Conservation (phyloP, 2,113 vertebrate species). For the Tricholaema leucomelas region DNA sequence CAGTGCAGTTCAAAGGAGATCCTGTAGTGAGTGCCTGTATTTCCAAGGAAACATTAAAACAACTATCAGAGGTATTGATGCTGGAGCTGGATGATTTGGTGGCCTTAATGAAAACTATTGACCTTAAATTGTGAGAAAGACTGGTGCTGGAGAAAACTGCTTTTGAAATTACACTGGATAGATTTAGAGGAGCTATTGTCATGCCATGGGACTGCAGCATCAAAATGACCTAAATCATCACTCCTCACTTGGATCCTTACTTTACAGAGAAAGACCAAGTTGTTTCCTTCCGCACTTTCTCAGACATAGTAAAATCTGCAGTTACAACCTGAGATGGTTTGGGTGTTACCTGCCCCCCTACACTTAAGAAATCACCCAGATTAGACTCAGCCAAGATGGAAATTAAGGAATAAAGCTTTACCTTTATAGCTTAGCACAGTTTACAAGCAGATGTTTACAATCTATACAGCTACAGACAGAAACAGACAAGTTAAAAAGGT, state of each 20-base stretch:
- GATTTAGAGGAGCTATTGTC: neutral
- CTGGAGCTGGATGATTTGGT: neutral
- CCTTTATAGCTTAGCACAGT: too few species aligned
- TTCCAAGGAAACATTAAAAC: neutral
- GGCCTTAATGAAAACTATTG: neutral
- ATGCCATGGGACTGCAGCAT: neutral
- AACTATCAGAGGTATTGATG: rapidly evolving
- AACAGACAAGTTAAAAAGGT: too few species aligned
- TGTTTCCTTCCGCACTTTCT: neutral
- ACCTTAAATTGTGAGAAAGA: neutral
- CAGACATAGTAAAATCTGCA: neutral
- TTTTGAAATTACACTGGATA: neutral
- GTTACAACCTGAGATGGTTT: too few species aligned
- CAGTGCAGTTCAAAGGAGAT: neutral
- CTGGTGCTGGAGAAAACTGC: neutral
- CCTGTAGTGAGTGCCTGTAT: neutral
- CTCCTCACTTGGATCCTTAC: neutral
- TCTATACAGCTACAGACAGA: too few species aligned
- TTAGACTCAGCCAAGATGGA: too few species aligned
- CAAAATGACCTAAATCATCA: neutral
- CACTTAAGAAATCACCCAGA: too few species aligned
- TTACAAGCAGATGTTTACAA: too few species aligned
- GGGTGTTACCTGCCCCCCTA: too few species aligned
- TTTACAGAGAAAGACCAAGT: neutral
- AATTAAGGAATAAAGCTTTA: too few species aligned